Conservation (phyloP, 2,113 vertebrate species). For the Actenoides hombroni region DNA sequence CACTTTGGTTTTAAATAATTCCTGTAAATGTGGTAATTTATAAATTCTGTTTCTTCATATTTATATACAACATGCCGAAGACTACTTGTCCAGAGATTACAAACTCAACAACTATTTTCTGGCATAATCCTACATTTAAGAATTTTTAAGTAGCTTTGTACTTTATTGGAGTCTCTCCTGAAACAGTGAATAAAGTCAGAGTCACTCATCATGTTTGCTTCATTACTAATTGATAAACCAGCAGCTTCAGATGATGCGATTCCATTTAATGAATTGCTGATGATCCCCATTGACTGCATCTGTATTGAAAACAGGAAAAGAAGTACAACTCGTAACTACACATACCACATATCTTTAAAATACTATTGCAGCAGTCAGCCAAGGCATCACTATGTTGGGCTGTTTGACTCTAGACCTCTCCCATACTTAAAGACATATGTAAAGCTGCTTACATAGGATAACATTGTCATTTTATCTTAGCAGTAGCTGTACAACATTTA, state of each 20-base stretch:
- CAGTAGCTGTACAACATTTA: not conserved
- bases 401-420: not conserved
- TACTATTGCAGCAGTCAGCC: not conserved
- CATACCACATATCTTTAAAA: not conserved
- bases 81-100: not conserved
- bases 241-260: slow-evolving; percentile 61
- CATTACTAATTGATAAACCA: slow-evolving; percentile 49
- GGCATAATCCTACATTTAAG: slow-evolving; percentile 83
- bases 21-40: not conserved
- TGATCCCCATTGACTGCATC: slow-evolving; percentile 83
- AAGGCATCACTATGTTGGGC: not conserved
- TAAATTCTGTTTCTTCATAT: not conserved
- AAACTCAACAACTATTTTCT: slow-evolving; percentile 58
- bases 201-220: slow-evolving; percentile 76
- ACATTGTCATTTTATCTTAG: not conserved
- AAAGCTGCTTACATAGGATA: not conserved
- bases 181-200: slow-evolving; percentile 84
- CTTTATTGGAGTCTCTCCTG: slow-evolving; percentile 84
- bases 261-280: slow-evolving; percentile 74
- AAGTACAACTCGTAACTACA: not conserved
- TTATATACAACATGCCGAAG: not conserved
- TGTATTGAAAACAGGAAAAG: slow-evolving; percentile 41
- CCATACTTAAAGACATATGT: not conserved
- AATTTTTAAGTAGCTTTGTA: slow-evolving; percentile 86
- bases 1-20: not conserved